Evolutionary conservation across 2,113 vertebrate species (phyloP), one percentile per base, ranked within the genome.

Genomic region (Carassius gibelio): DNA sequence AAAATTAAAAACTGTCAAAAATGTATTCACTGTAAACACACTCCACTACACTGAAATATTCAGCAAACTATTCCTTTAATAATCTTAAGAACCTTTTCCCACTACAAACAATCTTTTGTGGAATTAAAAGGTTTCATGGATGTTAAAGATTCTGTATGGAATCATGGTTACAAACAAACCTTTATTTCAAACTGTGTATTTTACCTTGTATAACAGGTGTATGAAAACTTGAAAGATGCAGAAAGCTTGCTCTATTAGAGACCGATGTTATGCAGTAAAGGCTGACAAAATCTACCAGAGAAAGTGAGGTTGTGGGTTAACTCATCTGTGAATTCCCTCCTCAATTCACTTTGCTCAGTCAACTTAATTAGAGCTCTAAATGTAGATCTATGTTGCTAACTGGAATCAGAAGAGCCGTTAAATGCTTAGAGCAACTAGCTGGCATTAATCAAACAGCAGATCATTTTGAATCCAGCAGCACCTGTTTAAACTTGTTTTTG

Each of bases 291-390:
- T 14, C 21, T 42, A 15, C 34, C 36, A 85, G 83, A 88, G 85
- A 84, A 76, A 82, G 75, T 81, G 84, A 69, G n/a, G 50, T 21
- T 64, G 68, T 78, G 57, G 26, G 87, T 90, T 87, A 88, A 90
- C 81, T 88, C 83, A 88, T 89, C 87, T 89, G 81, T 81, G 81
- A 79, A 82, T 76, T 52, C 88, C 87, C 85, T 88, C 88, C 87
- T 68, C 23, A 91, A 86, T 87, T 92, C 89, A 91, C 90, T 69
- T 88, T 90, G 86, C 91, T 92, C 90, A 92, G 89, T 91, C 91
- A 90, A 89, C 86, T 36, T 85, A 90, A 87, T 38, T 3, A 86
- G 80, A 69, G 72, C 86, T 89, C 90, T 91, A 91, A 89, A 93
- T 92, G 93, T 93, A 93, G 92, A 87, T 21, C 42, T 75, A 81